A percentile compares a stretch with the other conserved stretches of the same genome.
phyloP scores from a whole-genome alignment of 2,888 invertebrate genomes.

The Agrochola circellaris region DNA sequence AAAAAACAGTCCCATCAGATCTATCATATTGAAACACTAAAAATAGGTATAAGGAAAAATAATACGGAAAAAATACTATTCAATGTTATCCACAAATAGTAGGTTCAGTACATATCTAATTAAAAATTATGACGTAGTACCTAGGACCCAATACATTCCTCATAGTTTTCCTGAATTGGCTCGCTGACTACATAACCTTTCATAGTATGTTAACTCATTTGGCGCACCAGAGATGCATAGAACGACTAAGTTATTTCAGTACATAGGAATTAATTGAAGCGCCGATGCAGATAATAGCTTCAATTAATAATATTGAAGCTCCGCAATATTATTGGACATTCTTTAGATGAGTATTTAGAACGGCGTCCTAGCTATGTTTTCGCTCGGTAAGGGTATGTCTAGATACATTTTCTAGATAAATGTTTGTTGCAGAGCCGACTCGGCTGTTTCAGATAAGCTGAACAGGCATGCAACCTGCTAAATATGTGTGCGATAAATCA shows the following conservation, averaged over 20 bases:
- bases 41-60: constrained; percentile 5
- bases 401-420: constrained; percentile 81
- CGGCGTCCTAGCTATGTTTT: constrained; percentile 62
- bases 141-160: not conserved
- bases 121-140: not conserved
- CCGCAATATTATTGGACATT: constrained; percentile 63
- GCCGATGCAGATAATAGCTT: constrained; percentile 47
- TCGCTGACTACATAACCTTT: not conserved
- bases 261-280: constrained; percentile 36
- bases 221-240: constrained; percentile 3
- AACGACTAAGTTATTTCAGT: constrained; percentile 35
- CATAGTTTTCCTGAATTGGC: constrained; percentile 14
- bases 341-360: constrained; percentile 64
- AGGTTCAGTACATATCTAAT: not conserved
- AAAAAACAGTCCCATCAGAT: not conserved
- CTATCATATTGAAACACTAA: not conserved
- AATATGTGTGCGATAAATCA: constrained; percentile 80
- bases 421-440: constrained; percentile 70
- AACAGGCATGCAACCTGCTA: constrained; percentile 75
- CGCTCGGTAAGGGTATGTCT: constrained; percentile 68
- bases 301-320: constrained; percentile 57
- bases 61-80: constrained; percentile 14
- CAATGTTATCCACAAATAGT: not conserved
- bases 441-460: constrained; percentile 74
- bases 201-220: constrained; percentile 12